These are phyloP conservation scores for Ephestia elutella DNA, from an alignment of 1,140 invertebrate genomes.

Conservation along the genomic window DNA sequence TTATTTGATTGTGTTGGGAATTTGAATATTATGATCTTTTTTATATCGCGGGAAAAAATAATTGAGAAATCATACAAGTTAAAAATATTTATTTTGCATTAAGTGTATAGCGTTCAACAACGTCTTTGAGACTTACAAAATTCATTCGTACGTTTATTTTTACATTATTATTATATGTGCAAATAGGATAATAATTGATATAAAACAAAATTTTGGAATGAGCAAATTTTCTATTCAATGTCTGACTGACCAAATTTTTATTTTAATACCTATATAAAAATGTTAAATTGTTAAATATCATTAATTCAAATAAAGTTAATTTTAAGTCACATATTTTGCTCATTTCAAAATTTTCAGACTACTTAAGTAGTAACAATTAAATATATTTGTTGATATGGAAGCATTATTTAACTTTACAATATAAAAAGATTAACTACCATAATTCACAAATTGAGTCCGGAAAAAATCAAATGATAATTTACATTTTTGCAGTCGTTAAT, in stretches of 20 bases:
- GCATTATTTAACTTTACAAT: background rate
- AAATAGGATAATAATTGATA: background rate
- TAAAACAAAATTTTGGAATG: background rate
- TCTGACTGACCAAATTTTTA: no score
- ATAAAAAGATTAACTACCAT: background rate
- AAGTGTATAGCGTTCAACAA: conserved; percentile 1
- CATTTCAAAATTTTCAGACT: background rate
- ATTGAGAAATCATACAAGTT: background rate
- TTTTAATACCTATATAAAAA: no score
- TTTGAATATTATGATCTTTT: no score
- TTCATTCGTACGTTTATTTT: background rate
- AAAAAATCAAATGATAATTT: background rate
- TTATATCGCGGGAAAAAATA: no score
- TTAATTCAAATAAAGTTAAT: no score
- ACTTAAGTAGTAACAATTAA: background rate
- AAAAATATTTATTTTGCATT: conserved; percentile 3
- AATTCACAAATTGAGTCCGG: background rate
- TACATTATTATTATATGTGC: background rate
- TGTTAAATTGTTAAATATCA: no score
- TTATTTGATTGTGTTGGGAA: no score
- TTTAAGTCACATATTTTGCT: background rate
- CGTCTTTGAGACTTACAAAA: background rate
- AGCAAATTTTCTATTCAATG: background rate
- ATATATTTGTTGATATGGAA: background rate
- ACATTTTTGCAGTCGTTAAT: no score